Base-by-base conservation (phyloP, 30 jellyfish, hydroid and myxozoan species). In the Hydra vulgaris region DNA sequence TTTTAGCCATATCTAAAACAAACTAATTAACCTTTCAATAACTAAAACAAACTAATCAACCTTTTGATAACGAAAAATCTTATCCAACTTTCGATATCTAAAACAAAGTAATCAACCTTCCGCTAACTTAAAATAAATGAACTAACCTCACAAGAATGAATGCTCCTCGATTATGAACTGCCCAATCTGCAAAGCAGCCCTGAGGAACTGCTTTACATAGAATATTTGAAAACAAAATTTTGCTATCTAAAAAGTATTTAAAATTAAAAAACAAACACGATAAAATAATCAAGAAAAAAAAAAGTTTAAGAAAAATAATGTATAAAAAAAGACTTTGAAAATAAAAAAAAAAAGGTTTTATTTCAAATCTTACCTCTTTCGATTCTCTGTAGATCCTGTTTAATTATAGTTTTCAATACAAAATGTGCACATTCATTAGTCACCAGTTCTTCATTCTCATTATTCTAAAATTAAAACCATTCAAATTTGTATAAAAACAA, bases 351-450 rank as follows among this genome's bases (percentile, higher is more conserved):
- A 15, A 0, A 15, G 7, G 15, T 40, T 40, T 40, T 40, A 40
- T 40, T 40, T 40, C 12, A 3, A n/a, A 18, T 19, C 25, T 71
- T 27, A 90, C 97, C 97, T 26, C 81, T 70, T 7, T 85, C 97
- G 20, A 67, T 54, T 54, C 97, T 86, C 27, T 73, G 67, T 73
- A 85, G 86, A 80, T 91, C 97, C 67, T 82, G 96, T 77, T 78
- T 84, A 72, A 91, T 71, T 12, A 91, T 26, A 40, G 78, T 79
- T 68, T 85, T 86, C 77, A 91, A 71, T 18, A 83, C 95, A 95
- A 95, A 91, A 69, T 91, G 97, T 0, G 85, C 95, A 72, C 95
- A 82, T 23, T 94, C 88, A 73, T 87, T 94, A 0, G 74, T 26
- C 17, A 86, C 83, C 71, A 74, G 79, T 66, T 86, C 87, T 7